phyloP scores from a whole-genome alignment of 2,888 invertebrate genomes.

The Deroplatys truncata region DNA sequence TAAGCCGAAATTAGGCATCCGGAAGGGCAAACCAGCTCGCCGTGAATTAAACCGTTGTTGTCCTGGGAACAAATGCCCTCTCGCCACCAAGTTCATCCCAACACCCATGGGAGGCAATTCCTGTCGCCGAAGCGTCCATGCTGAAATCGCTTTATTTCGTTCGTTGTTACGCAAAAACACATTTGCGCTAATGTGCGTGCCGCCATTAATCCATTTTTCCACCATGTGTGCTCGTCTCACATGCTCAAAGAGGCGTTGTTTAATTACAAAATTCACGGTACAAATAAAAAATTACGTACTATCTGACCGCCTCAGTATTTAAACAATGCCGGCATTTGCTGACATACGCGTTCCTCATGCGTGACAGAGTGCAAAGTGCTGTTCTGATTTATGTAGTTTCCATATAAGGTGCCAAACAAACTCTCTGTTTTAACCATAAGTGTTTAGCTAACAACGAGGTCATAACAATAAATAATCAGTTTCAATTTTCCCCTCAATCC shows the following conservation, averaged over 20 bases:
- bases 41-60: background rate
- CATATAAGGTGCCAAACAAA: background rate
- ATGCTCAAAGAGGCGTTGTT: background rate
- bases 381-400: background rate
- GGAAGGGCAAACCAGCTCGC: background rate
- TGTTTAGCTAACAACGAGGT: no score
- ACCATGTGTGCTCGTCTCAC: background rate
- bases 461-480: no score
- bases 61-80: background rate
- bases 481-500: no score
- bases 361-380: background rate
- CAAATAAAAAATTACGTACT: background rate
- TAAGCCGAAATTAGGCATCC: background rate
- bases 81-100: background rate
- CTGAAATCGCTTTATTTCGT: background rate
- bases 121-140: background rate
- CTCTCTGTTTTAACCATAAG: no score
- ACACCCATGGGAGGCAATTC: background rate
- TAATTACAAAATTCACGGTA: background rate
- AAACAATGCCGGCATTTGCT: background rate
- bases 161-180: background rate
- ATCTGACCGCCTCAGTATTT: background rate
- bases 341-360: background rate
- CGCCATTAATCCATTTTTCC: background rate
- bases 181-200: background rate